Evolutionary conservation across 2,888 invertebrate species (phyloP).

Genomic region (Trissonchulus latispiculum): DNA sequence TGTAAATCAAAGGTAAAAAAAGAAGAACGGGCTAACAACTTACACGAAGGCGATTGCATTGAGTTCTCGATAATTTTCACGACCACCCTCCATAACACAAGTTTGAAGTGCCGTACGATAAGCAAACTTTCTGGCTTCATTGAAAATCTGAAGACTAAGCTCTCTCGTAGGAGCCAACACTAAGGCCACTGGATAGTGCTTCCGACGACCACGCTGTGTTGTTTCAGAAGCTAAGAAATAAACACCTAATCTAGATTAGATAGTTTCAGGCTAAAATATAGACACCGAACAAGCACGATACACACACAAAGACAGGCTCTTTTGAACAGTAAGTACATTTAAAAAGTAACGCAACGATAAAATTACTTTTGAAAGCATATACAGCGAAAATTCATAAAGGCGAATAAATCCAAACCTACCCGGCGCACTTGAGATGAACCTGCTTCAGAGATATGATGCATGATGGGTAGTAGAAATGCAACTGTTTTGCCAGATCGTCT

Average conservation of each 20-base stretch:
- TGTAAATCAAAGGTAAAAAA: too few species aligned
- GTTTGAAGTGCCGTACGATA: constrained; percentile 92
- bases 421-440: constrained; percentile 55
- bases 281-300: too few species aligned
- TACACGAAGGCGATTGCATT: constrained; percentile 42
- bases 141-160: constrained; percentile 97
- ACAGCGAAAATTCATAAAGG: too few species aligned
- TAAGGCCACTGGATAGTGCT: constrained; percentile 88
- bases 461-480: constrained; percentile 91
- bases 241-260: too few species aligned
- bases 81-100: constrained; percentile 91
- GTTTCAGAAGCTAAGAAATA: constrained; percentile 31
- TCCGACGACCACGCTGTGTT: constrained; percentile 58
- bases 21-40: too few species aligned
- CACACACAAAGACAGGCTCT: too few species aligned
- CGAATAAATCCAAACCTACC: constrained; percentile 21
- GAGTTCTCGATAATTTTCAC: constrained; percentile 44
- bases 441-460: constrained; percentile 89
- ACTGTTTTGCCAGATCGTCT: constrained; percentile 90
- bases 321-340: too few species aligned
- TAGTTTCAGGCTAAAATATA: too few species aligned
- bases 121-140: constrained; percentile 95
- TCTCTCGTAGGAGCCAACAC: constrained; percentile 96
- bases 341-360: too few species aligned
- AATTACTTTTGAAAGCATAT: too few species aligned